phyloP scores from a whole-genome alignment of 1,140 invertebrate species.

The Lasioglossum albipes region DNA sequence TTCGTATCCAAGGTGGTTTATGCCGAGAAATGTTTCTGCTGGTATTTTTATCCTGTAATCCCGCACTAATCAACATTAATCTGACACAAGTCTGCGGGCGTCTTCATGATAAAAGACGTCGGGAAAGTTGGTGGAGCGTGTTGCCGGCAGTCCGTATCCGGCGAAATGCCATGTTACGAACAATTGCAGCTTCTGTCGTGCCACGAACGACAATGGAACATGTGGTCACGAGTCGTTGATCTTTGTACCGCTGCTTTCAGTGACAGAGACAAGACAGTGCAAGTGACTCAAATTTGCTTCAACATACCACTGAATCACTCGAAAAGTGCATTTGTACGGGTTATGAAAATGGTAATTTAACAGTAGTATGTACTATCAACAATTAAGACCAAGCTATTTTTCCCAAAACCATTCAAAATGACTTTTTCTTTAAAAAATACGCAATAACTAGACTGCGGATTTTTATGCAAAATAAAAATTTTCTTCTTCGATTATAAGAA shows the following conservation, averaged over 20 bases:
- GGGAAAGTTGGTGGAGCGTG: constrained; percentile 56
- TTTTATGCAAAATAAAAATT: too few relatives aligned
- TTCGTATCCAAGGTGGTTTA: background rate
- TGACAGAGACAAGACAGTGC: background rate
- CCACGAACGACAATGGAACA: constrained; percentile 50
- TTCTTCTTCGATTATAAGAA: too few relatives aligned
- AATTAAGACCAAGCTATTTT: too few relatives aligned
- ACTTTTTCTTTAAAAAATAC: too few relatives aligned
- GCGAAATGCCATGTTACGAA: constrained; percentile 37
- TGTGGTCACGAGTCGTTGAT: constrained; percentile 54
- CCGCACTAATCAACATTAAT: background rate
- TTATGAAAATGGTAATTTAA: too few relatives aligned
- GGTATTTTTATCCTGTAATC: background rate
- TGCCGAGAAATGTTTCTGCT: background rate
- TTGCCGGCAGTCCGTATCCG: constrained; percentile 48
- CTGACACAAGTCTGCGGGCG: background rate
- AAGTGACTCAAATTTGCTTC: background rate
- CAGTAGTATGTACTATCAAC: too few relatives aligned
- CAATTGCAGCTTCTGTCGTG: constrained; percentile 26
- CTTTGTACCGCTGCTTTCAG: background rate
- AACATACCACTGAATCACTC: too few relatives aligned
- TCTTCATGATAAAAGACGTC: constrained; percentile 32
- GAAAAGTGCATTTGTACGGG: too few relatives aligned
- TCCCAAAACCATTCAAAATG: too few relatives aligned
- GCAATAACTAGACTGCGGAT: too few relatives aligned